Evolutionary conservation across 2,797 vertebrate genomes (phyloP).

Genomic region (Philypnodon macrostomus): DNA sequence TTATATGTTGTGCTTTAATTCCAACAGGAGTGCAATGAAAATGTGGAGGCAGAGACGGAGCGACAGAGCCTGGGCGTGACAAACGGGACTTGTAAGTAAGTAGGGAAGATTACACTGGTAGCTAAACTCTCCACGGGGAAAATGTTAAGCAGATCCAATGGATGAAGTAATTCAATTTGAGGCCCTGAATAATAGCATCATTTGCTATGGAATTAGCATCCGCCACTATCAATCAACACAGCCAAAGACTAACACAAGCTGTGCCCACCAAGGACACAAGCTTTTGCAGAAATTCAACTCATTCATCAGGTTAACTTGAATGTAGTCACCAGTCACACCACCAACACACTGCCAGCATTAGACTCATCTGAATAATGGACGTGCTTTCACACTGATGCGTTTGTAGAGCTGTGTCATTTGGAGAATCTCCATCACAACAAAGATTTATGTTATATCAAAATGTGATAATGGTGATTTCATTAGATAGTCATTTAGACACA

Average conservation of each 20-base stretch:
- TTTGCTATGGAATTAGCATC: slow-evolving; percentile 71
- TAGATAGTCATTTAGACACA: background rate
- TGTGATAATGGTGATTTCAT: background rate
- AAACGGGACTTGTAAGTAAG: slow-evolving; percentile 58
- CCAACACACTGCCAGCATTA: slow-evolving; percentile 1
- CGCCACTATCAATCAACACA: slow-evolving; percentile 65
- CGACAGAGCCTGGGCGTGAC: slow-evolving; percentile 39
- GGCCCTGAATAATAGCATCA: slow-evolving; percentile 72
- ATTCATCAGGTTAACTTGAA: slow-evolving; percentile 51
- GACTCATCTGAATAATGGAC: slow-evolving; percentile 2
- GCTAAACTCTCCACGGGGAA: slow-evolving; percentile 69
- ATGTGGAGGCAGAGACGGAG: slow-evolving; percentile 18
- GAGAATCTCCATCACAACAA: background rate
- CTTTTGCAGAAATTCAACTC: slow-evolving; percentile 41
- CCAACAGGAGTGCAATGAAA: slow-evolving; percentile 23
- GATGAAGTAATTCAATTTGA: slow-evolving; percentile 75
- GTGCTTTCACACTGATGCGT: slow-evolving; percentile 4
- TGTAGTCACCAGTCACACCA: slow-evolving; percentile 21
- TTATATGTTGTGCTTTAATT: slow-evolving; percentile 4
- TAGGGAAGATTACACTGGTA: slow-evolving; percentile 64
- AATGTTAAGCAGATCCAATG: slow-evolving; percentile 70
- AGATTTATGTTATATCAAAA: background rate
- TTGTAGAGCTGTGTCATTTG: background rate
- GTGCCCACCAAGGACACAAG: slow-evolving; percentile 51
- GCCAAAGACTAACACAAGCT: slow-evolving; percentile 49